A percentile compares a stretch with the other conserved stretches of the same genome.
These are phyloP conservation scores for Aurelia sp. DNA, from an alignment of 30 jellyfish, hydroid and myxozoan species.

Conservation along the genomic window DNA sequence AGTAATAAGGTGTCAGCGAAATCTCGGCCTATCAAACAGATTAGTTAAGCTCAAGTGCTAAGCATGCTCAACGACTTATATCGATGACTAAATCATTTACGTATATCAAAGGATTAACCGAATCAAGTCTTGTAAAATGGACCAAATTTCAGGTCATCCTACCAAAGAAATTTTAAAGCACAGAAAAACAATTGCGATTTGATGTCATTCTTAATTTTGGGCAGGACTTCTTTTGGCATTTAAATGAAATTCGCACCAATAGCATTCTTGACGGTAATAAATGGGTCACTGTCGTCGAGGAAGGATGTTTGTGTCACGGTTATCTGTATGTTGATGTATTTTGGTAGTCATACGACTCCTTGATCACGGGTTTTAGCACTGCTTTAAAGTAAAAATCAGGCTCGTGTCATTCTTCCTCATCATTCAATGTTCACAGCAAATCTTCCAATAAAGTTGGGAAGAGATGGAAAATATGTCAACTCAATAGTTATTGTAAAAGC, in stretches of 20 bases:
- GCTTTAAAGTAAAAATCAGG: too few species aligned
- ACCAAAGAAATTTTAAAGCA: constrained; percentile 4
- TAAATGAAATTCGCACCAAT: not conserved
- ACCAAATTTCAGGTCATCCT: constrained; percentile 38
- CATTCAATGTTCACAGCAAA: too few species aligned
- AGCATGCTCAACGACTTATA: constrained; percentile 39
- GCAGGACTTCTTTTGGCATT: constrained; percentile 37
- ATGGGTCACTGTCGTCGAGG: too few species aligned
- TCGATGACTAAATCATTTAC: constrained; percentile 22
- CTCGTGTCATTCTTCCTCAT: too few species aligned
- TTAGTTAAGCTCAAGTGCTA: constrained; percentile 31
- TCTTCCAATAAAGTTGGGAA: too few species aligned
- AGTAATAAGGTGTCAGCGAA: constrained; percentile 39
- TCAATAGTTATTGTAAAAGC: too few species aligned
- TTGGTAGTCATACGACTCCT: too few species aligned
- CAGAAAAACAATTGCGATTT: constrained; percentile 1
- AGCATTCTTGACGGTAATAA: too few species aligned
- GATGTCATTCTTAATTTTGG: constrained; percentile 52
- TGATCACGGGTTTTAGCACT: too few species aligned
- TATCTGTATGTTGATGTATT: too few species aligned
- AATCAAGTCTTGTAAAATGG: constrained; percentile 15
- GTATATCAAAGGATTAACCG: constrained; percentile 37
- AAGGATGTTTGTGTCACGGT: too few species aligned
- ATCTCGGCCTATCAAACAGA: constrained; percentile 42
- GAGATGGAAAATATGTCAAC: too few species aligned